Evolutionary conservation across 2,797 vertebrate genomes (phyloP).

Genomic region (Crypturellus tataupa): DNA sequence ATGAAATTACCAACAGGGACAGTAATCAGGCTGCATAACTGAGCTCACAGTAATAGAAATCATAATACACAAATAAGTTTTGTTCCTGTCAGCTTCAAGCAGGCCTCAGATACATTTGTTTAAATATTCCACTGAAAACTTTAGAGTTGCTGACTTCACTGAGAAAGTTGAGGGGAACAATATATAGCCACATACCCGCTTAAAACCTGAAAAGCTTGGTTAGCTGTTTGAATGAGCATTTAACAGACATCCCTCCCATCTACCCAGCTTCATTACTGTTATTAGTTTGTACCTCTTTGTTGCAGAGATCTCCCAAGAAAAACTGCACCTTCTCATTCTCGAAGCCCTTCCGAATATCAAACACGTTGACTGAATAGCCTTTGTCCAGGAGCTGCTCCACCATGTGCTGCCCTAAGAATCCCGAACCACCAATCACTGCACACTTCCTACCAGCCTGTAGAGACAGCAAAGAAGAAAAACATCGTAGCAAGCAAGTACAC

Average conservation of each 20-base stretch:
- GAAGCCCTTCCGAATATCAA: constrained; percentile 90
- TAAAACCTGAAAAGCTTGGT: neutral
- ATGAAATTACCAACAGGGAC: neutral
- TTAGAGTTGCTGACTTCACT: neutral
- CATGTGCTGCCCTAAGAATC: constrained; percentile 93
- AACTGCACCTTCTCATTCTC: constrained; percentile 86
- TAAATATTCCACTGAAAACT: neutral
- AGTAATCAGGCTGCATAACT: neutral
- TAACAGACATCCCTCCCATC: neutral
- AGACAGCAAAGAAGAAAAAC: neutral
- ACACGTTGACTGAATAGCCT: constrained; percentile 91
- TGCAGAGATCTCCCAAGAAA: constrained; percentile 92
- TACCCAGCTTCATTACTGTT: rapidly evolving
- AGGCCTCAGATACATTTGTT: rapidly evolving
- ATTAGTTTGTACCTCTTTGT: constrained; percentile 83
- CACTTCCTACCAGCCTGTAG: constrained; percentile 88
- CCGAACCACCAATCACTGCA: constrained; percentile 92
- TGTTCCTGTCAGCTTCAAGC: neutral
- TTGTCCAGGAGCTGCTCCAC: constrained; percentile 90
- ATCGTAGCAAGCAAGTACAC: neutral
- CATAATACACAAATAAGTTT: neutral
- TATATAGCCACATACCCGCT: neutral
- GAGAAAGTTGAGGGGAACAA: neutral
- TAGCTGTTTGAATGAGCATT: rapidly evolving
- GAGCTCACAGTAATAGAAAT: neutral